Conservation (phyloP, 2,113 vertebrate genomes). For the Eulemur rufifrons region DNA sequence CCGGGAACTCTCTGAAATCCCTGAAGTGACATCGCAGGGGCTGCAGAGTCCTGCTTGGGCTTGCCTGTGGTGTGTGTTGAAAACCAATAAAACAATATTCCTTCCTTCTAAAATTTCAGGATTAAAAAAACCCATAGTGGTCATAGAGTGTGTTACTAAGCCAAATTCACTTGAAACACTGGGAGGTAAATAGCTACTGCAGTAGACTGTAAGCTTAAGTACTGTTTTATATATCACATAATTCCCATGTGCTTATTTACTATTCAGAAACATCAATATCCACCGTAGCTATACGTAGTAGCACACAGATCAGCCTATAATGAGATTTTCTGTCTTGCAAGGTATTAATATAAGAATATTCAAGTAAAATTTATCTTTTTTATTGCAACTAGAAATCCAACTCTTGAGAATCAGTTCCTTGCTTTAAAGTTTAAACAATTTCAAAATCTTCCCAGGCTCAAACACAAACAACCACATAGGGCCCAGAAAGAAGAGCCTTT, state of each 20-base stretch:
- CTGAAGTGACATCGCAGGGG: neutral
- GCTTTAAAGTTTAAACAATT: slow-evolving; percentile 17
- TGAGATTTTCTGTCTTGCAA: neutral
- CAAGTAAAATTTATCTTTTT: slow-evolving; percentile 18
- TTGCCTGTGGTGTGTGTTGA: neutral
- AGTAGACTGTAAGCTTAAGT: neutral
- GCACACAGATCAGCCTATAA: neutral
- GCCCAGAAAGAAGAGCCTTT: neutral
- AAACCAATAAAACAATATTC: neutral
- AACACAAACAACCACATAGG: neutral
- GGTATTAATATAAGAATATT: neutral
- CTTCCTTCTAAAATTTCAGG: no score
- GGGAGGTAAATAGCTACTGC: neutral
- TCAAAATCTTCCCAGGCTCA: neutral
- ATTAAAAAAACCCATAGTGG: neutral
- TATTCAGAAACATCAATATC: neutral
- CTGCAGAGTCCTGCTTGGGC: neutral
- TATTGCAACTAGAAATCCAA: neutral
- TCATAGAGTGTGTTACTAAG: neutral
- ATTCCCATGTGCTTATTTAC: neutral
- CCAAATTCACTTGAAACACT: neutral
- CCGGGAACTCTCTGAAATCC: neutral
- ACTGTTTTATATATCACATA: neutral
- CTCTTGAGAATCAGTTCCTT: neutral
- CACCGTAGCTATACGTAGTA: neutral